Conservation (phyloP, 1,140 invertebrate genomes). For the Drosophila albomicans region DNA sequence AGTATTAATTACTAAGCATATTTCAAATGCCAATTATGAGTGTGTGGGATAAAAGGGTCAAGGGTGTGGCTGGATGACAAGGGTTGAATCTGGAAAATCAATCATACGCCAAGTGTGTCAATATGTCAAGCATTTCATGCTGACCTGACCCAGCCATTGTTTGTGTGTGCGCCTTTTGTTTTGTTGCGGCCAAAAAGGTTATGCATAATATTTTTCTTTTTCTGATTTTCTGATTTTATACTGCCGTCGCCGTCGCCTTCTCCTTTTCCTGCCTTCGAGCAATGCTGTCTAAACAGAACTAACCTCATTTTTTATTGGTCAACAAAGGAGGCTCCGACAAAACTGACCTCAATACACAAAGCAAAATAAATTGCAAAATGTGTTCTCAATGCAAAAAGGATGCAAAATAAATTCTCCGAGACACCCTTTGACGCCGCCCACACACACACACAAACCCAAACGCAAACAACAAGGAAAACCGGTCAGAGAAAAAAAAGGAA, state of each 20-base stretch:
- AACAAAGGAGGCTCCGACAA: slow-evolving; percentile 54
- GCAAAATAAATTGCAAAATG: slow-evolving; percentile 77
- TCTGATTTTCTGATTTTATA: slow-evolving; percentile 26
- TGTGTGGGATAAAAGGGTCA: background rate
- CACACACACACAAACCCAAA: slow-evolving; percentile 37
- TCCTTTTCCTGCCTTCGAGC: slow-evolving; percentile 32
- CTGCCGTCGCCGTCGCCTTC: background rate
- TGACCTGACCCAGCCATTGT: slow-evolving; percentile 57
- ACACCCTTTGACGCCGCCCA: slow-evolving; percentile 61
- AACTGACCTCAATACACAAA: slow-evolving; percentile 79
- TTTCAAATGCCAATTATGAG: slow-evolving; percentile 20
- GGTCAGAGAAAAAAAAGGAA: slow-evolving; percentile 43
- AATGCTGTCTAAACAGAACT: slow-evolving; percentile 76
- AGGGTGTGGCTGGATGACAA: slow-evolving; percentile 21
- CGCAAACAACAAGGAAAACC: slow-evolving; percentile 23
- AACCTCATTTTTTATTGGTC: slow-evolving; percentile 77
- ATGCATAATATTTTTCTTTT: slow-evolving; percentile 37
- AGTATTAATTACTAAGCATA: slow-evolving; percentile 48
- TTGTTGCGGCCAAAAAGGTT: slow-evolving; percentile 48
- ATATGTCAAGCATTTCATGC: slow-evolving; percentile 72
- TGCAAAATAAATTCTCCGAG: slow-evolving; percentile 77
- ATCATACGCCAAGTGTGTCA: slow-evolving; percentile 76
- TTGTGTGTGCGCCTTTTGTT: slow-evolving; percentile 33
- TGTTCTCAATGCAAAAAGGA: slow-evolving; percentile 72
- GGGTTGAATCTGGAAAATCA: slow-evolving; percentile 59